phyloP scores from a whole-genome alignment of 2,113 vertebrate species.

The Poeciliopsis occidentalis region DNA sequence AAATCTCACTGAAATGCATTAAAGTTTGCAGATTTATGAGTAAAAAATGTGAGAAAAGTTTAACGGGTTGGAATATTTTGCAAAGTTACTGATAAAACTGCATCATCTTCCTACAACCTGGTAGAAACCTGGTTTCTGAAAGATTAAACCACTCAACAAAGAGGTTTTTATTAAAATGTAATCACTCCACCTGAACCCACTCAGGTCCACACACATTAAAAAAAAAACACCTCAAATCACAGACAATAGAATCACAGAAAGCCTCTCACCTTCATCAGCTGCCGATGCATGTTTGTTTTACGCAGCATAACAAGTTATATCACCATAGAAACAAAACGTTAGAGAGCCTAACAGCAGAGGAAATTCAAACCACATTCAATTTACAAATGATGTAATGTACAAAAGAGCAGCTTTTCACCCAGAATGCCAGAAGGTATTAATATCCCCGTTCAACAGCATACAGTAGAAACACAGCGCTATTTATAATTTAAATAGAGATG shows the following conservation, averaged over 20 bases:
- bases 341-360: background rate
- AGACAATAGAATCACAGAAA: background rate
- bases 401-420: background rate
- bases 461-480: background rate
- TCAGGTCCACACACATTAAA: background rate
- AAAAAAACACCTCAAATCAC: background rate
- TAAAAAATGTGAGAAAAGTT: too few relatives aligned
- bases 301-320: background rate
- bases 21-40: too few relatives aligned
- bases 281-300: background rate
- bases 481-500: conserved; percentile 17
- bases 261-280: background rate
- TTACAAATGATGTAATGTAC: conserved; percentile 6
- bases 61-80: background rate
- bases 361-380: background rate
- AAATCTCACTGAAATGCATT: background rate
- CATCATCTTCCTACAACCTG: background rate
- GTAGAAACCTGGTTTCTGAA: background rate
- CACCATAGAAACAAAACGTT: background rate
- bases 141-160: background rate
- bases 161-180: conserved; percentile 7
- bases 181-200: conserved; percentile 22
- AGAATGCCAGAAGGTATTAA: conserved; percentile 20
- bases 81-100: background rate
- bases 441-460: background rate